phyloP scores from a whole-genome alignment of 2,888 invertebrate genomes.

The Anagyrus pseudococci region DNA sequence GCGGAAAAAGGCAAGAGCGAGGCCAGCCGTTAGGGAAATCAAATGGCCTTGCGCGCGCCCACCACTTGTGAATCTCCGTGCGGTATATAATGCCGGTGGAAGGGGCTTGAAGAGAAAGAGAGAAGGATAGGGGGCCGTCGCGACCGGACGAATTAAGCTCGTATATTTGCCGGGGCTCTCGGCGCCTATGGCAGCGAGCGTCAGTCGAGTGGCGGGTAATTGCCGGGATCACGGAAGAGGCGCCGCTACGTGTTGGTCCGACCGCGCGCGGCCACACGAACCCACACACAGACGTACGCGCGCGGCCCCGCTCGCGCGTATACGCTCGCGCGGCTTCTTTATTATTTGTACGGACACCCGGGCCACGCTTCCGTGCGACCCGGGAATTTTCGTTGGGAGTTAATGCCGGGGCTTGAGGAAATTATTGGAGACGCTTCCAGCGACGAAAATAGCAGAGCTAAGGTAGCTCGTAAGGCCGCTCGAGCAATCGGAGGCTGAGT shows the following conservation, averaged over 20 bases:
- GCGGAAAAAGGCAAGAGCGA: not conserved
- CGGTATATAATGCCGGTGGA: not conserved
- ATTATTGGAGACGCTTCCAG: constrained; percentile 6
- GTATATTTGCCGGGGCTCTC: constrained; percentile 41
- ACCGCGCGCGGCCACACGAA: no score
- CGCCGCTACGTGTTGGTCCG: no score
- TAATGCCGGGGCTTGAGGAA: constrained; percentile 1
- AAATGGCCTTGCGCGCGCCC: constrained; percentile 32
- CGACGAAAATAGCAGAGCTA: not conserved
- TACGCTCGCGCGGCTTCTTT: constrained; percentile 13
- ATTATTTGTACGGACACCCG: constrained; percentile 9
- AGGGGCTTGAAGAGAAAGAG: constrained; percentile 12
- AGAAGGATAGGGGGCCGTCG: constrained; percentile 38
- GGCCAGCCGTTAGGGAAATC: constrained; percentile 46
- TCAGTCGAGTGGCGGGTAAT: constrained; percentile 31
- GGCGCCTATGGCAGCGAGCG: not conserved
- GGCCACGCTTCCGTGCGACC: constrained; percentile 3
- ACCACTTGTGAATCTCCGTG: not conserved
- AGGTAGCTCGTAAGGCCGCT: no score
- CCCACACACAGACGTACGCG: no score
- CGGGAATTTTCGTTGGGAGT: constrained; percentile 1
- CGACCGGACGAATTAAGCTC: constrained; percentile 46
- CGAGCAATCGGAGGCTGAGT: no score
- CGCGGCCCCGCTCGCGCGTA: not conserved
- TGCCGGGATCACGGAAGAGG: constrained; percentile 29